These are phyloP conservation scores for Lepidotrigona ventralis DNA, from an alignment of 1,140 invertebrate genomes.

Conservation along the genomic window DNA sequence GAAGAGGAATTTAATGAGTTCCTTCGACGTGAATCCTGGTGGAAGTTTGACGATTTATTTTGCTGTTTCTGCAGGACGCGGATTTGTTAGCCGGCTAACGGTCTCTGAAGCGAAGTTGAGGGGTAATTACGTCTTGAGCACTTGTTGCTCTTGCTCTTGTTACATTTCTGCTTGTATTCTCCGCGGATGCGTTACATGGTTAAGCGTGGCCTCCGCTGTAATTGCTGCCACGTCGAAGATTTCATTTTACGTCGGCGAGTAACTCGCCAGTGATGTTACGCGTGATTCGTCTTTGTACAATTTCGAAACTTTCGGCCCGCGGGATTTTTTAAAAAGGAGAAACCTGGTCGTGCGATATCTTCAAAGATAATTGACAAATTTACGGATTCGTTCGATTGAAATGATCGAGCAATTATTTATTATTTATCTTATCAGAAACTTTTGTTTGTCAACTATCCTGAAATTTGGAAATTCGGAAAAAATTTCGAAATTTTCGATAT, in stretches of 20 bases:
- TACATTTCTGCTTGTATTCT: constrained; percentile 49
- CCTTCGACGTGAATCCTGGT: constrained; percentile 7
- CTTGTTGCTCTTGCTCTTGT: constrained; percentile 66
- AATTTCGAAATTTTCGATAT: no score
- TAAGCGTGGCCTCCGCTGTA: constrained; percentile 2
- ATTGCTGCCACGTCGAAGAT: constrained; percentile 9
- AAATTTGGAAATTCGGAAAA: background rate
- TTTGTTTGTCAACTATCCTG: background rate
- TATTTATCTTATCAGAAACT: background rate
- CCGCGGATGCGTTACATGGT: constrained; percentile 34
- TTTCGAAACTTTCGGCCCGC: background rate
- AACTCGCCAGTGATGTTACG: background rate
- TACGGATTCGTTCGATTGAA: background rate
- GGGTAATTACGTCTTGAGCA: constrained; percentile 60
- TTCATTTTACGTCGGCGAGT: constrained; percentile 5
- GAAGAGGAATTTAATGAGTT: constrained; percentile 24
- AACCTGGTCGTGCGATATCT: background rate
- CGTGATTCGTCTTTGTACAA: background rate
- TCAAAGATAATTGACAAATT: background rate
- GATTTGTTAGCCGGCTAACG: constrained; percentile 56
- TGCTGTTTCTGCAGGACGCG: constrained; percentile 33
- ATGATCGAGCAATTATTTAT: background rate
- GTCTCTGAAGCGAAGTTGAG: constrained; percentile 55
- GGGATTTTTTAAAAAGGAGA: background rate
- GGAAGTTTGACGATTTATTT: constrained; percentile 43